Evolutionary conservation across 1,140 invertebrate genomes (phyloP).

Genomic region (Drosophila simulans): DNA sequence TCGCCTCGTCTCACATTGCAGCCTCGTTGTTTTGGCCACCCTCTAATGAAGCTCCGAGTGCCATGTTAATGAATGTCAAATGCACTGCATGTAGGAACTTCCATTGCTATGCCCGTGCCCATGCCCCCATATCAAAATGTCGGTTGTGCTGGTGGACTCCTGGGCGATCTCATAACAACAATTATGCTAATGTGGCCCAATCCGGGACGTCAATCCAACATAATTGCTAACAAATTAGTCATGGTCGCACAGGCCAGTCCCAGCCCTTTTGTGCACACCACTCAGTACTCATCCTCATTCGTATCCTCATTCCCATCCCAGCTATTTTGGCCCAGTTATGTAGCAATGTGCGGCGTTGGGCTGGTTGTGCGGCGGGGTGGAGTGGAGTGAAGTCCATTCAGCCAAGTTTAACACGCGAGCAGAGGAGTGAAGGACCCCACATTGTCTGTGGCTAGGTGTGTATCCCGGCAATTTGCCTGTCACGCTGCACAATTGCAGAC

Average conservation of each 20-base stretch:
- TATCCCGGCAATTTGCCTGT: constrained; percentile 73
- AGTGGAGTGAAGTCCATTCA: constrained; percentile 31
- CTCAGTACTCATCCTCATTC: constrained; percentile 9
- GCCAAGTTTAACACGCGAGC: constrained; percentile 61
- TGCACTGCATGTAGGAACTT: constrained; percentile 28
- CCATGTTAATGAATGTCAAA: constrained; percentile 52
- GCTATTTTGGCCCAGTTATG: constrained; percentile 33
- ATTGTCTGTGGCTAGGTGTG: constrained; percentile 50
- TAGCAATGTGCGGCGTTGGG: constrained; percentile 15
- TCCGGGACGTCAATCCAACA: constrained; percentile 72
- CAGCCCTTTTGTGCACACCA: constrained; percentile 6
- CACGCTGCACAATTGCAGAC: constrained; percentile 61
- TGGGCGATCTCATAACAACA: constrained; percentile 72
- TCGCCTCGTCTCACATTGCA: constrained; percentile 6
- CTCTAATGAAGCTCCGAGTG: constrained; percentile 24
- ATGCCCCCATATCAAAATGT: constrained; percentile 9
- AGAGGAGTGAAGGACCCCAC: constrained; percentile 1
- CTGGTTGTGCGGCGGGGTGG: not conserved
- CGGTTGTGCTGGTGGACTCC: constrained; percentile 33
- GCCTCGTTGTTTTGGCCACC: not conserved
- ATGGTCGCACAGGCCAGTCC: constrained; percentile 62
- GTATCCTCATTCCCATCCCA: not conserved
- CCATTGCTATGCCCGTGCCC: not conserved
- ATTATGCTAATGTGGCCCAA: constrained; percentile 76
- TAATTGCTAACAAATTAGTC: constrained; percentile 80